A percentile compares a stretch with the other conserved stretches of the same genome.
Evolutionary conservation across 2,113 vertebrate species (phyloP).

Genomic region (Saguinus midas): DNA sequence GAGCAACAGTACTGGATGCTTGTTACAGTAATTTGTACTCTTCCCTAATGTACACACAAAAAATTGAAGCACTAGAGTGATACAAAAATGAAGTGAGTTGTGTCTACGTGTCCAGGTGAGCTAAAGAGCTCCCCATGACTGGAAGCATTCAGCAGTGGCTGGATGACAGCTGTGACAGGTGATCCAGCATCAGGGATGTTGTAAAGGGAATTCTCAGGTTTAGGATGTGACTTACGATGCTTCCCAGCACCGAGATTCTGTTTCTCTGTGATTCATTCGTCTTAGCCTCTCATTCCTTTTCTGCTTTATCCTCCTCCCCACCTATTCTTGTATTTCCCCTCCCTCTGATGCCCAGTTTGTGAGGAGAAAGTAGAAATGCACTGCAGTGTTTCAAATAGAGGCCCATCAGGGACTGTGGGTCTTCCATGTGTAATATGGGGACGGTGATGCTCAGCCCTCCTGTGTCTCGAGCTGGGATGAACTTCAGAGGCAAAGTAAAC

Average conservation of each 20-base stretch:
- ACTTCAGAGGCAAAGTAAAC: not conserved
- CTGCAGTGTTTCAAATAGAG: not conserved
- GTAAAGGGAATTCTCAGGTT: not conserved
- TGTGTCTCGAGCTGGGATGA: too few species aligned
- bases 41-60: not conserved
- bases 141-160: not conserved
- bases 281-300: not conserved
- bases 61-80: not conserved
- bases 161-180: too few species aligned
- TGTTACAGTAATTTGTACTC: not conserved
- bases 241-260: not conserved
- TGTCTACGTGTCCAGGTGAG: not conserved
- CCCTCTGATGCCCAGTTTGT: not conserved
- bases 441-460: accelerated
- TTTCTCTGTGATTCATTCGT: not conserved
- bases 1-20: not conserved
- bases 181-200: not conserved
- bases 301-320: not conserved
- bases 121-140: accelerated
- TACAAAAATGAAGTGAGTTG: not conserved
- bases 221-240: not conserved
- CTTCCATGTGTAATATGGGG: accelerated
- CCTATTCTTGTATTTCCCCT: not conserved
- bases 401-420: not conserved
- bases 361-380: not conserved